phyloP scores from a whole-genome alignment of 2,888 invertebrate genomes.

The Papilio protenor region DNA sequence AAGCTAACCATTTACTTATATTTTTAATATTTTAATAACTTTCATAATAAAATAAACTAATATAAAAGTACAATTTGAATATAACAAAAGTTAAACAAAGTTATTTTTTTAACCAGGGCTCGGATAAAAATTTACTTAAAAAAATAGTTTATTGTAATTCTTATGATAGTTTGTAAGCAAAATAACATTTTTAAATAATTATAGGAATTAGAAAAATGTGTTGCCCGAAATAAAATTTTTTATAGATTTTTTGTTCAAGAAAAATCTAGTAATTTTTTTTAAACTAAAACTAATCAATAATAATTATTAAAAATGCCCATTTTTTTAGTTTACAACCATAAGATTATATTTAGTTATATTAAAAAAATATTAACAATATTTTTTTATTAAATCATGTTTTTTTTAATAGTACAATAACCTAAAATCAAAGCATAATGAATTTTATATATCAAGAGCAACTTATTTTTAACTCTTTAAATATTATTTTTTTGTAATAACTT shows the following conservation, averaged over 20 bases:
- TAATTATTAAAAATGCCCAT: too few relatives aligned
- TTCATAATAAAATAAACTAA: neutral
- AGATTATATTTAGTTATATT: neutral
- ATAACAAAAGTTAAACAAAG: neutral
- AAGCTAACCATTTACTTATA: too few relatives aligned
- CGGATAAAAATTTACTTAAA: neutral
- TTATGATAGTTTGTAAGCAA: neutral
- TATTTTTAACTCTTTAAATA: neutral
- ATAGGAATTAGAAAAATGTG: neutral
- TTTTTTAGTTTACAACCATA: too few relatives aligned
- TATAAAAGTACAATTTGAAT: conserved; percentile 3
- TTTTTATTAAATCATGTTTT: neutral
- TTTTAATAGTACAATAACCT: neutral
- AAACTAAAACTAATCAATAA: neutral
- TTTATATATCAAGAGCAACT: neutral
- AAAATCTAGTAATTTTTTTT: neutral
- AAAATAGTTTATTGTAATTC: neutral
- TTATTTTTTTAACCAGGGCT: neutral
- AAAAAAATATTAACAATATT: neutral
- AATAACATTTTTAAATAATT: neutral
- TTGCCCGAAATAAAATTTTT: neutral
- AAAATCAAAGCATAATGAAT: conserved; percentile 5
- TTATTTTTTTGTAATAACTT: neutral
- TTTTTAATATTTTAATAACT: neutral
- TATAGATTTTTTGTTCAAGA: too few relatives aligned